Conservation (phyloP, 2,797 vertebrate species). For the Yasuhikotakia modesta region DNA sequence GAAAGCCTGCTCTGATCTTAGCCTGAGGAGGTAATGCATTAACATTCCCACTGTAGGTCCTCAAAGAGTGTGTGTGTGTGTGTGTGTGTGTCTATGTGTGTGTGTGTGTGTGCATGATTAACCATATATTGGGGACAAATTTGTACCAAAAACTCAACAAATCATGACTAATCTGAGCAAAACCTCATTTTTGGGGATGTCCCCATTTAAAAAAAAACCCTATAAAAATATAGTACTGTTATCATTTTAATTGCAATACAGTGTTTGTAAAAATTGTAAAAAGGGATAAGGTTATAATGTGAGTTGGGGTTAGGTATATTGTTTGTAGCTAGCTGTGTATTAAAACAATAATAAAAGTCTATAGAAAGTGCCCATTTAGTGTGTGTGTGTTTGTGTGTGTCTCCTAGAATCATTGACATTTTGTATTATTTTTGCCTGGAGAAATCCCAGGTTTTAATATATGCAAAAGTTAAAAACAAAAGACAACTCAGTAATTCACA, state of each 20-base stretch:
- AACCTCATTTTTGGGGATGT: too few species aligned
- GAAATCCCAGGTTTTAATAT: background rate
- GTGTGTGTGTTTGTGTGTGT: constrained; percentile 8
- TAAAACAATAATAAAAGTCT: background rate
- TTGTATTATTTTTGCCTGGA: background rate
- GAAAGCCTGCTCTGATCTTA: constrained; percentile 69
- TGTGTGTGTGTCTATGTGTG: constrained; percentile 48
- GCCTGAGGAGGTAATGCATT: constrained; percentile 70
- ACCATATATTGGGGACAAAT: too few species aligned
- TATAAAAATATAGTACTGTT: too few species aligned
- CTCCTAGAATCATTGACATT: constrained; percentile 37
- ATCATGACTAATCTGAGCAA: too few species aligned
- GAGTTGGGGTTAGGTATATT: too few species aligned
- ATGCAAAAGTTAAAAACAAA: background rate
- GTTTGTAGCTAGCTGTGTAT: too few species aligned
- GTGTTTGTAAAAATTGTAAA: too few species aligned
- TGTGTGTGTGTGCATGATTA: background rate
- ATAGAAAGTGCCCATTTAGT: too few species aligned
- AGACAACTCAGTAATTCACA: background rate
- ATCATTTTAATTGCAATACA: too few species aligned
- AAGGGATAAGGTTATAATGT: too few species aligned
- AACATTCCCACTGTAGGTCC: constrained; percentile 67
- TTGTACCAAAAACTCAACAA: too few species aligned
- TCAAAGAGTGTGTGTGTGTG: constrained; percentile 58
- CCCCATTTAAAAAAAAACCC: too few species aligned